phyloP scores from a whole-genome alignment of 2,888 invertebrate species.

The Drosophila putrida region DNA sequence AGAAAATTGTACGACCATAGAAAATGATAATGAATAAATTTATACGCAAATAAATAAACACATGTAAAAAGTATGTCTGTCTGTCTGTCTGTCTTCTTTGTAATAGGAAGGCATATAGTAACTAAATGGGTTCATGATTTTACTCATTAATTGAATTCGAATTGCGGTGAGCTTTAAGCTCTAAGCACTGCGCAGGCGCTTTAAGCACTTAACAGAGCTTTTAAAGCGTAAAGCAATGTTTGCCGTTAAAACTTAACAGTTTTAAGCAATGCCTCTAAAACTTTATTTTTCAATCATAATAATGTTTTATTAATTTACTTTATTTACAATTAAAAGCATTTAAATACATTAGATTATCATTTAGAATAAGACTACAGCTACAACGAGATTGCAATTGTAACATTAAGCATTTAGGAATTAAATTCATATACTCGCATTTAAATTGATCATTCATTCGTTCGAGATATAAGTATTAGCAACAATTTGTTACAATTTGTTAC shows the following conservation, averaged over 20 bases:
- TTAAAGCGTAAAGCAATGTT: not conserved
- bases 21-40: slow-evolving; percentile 21
- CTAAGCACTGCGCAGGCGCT: slow-evolving; percentile 16
- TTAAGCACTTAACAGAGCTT: not conserved
- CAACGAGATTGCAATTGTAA: slow-evolving; percentile 50
- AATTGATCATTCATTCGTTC: slow-evolving; percentile 33
- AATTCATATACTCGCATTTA: slow-evolving; percentile 49
- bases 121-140: not conserved
- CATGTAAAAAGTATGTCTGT: not conserved
- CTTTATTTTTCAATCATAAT: not conserved
- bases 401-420: slow-evolving; percentile 70
- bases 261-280: slow-evolving; percentile 1
- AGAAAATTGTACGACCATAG: slow-evolving; percentile 30
- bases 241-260: not conserved
- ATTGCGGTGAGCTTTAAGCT: slow-evolving; percentile 23
- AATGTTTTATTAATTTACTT: slow-evolving; percentile 43
- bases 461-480: slow-evolving; percentile 36
- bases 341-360: slow-evolving; percentile 62
- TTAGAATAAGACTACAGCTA: slow-evolving; percentile 55
- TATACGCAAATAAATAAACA: slow-evolving; percentile 1
- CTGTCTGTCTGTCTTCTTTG: not conserved
- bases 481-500: slow-evolving; percentile 24
- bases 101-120: not conserved
- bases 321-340: slow-evolving; percentile 79
- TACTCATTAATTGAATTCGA: slow-evolving; percentile 8